phyloP scores from a whole-genome alignment of 1,140 invertebrate genomes.

The Hyles vespertilio region DNA sequence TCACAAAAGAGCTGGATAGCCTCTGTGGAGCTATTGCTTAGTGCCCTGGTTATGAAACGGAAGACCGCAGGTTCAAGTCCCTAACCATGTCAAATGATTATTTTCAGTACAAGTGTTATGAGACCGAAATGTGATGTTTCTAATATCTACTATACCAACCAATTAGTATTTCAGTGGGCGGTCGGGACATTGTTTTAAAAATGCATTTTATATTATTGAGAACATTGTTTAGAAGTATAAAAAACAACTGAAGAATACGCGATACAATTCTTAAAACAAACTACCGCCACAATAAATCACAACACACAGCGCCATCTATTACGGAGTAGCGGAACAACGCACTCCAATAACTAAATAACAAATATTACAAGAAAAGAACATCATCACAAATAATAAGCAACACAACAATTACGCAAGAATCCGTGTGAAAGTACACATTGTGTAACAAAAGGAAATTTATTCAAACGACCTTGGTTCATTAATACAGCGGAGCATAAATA shows the following conservation, averaged over 20 bases:
- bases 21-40: too few species aligned
- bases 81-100: too few species aligned
- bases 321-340: slow-evolving; percentile 46
- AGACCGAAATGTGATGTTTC: too few species aligned
- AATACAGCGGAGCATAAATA: slow-evolving; percentile 55
- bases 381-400: slow-evolving; percentile 15
- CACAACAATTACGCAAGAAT: slow-evolving; percentile 22
- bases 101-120: too few species aligned
- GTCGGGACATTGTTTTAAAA: too few species aligned
- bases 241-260: neutral
- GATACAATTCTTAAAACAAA: neutral
- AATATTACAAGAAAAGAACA: slow-evolving; percentile 14
- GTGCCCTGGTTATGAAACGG: too few species aligned
- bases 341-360: slow-evolving; percentile 8
- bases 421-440: slow-evolving; percentile 24
- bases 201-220: too few species aligned
- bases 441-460: slow-evolving; percentile 49
- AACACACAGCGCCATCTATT: slow-evolving; percentile 49
- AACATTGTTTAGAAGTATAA: neutral
- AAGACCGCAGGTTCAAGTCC: too few species aligned
- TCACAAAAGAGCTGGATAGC: too few species aligned
- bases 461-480: slow-evolving; percentile 67
- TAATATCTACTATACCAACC: too few species aligned
- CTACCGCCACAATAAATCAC: slow-evolving; percentile 9
- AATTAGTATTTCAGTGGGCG: too few species aligned